A percentile compares a stretch with the other conserved stretches of the same genome.
These are phyloP conservation scores for Subanguina moxae DNA, from an alignment of 1,140 invertebrate genomes.

Conservation along the genomic window DNA sequence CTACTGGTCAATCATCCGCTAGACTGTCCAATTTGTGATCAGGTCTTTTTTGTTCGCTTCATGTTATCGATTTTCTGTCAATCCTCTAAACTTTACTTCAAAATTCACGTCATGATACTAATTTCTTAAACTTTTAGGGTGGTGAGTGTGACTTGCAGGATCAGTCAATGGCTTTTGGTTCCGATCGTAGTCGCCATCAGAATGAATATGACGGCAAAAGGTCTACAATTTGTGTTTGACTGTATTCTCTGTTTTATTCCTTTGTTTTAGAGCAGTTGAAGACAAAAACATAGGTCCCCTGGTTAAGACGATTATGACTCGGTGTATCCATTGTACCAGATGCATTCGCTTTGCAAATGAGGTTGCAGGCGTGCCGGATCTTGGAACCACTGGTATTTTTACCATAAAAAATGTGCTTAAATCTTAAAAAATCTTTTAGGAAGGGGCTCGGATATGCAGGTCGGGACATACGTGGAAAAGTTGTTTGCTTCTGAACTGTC, in stretches of 20 bases:
- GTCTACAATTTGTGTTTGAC: background rate
- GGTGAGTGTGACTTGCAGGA: constrained; percentile 90
- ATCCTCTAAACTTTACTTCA: background rate
- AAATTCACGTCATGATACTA: background rate
- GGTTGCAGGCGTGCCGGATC: constrained; percentile 89
- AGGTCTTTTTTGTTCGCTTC: constrained; percentile 43
- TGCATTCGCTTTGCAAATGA: constrained; percentile 74
- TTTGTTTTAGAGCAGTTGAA: constrained; percentile 79
- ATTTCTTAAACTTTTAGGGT: constrained; percentile 66
- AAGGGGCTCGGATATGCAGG: constrained; percentile 64
- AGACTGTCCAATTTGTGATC: constrained; percentile 99
- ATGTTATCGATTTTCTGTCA: background rate
- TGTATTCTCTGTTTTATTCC: background rate
- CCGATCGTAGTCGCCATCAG: constrained; percentile 85
- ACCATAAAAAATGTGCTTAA: no score
- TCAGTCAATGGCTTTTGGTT: constrained; percentile 87
- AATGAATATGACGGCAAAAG: constrained; percentile 85
- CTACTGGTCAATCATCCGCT: constrained; percentile 94
- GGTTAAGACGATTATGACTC: constrained; percentile 98
- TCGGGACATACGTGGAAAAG: constrained; percentile 97
- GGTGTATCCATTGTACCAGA: constrained; percentile 97
- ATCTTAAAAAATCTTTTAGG: background rate
- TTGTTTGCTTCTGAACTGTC: constrained; percentile 93
- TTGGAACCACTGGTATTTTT: constrained; percentile 66
- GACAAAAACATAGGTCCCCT: constrained; percentile 97